A percentile compares a stretch with the other conserved stretches of the same genome.
phyloP scores from a whole-genome alignment of 2,888 invertebrate genomes.

The Microdon myrmicae region DNA sequence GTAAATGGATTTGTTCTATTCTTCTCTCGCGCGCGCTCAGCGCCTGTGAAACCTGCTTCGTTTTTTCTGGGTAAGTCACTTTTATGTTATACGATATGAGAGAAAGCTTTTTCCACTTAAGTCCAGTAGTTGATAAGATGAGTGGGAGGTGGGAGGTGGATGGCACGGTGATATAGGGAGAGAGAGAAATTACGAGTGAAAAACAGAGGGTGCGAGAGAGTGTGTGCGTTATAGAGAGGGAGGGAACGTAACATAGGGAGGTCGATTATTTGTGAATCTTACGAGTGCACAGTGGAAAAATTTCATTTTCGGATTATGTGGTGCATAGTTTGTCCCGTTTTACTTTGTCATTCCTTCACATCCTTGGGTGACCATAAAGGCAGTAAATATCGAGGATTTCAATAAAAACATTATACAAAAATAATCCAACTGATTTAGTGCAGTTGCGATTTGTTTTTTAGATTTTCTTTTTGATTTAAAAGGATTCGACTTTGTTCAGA shows the following conservation, averaged over 20 bases:
- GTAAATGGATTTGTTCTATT: too few relatives aligned
- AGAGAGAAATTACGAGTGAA: slow-evolving; percentile 8
- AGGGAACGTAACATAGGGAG: too few relatives aligned
- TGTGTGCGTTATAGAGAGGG: slow-evolving; percentile 4
- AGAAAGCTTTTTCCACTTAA: slow-evolving; percentile 2
- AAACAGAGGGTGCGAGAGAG: slow-evolving; percentile 5
- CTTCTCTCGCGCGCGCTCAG: too few relatives aligned
- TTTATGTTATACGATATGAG: too few relatives aligned
- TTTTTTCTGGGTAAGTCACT: slow-evolving; percentile 34
- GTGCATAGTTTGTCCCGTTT: slow-evolving; percentile 33
- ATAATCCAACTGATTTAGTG: slow-evolving; percentile 22
- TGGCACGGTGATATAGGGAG: too few relatives aligned
- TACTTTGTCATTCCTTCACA: slow-evolving; percentile 1
- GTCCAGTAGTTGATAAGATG: too few relatives aligned
- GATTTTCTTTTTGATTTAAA: slow-evolving; percentile 11
- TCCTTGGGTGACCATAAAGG: slow-evolving; percentile 23
- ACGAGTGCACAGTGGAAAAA: slow-evolving; percentile 9
- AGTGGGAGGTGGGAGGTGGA: too few relatives aligned
- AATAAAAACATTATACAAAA: too few relatives aligned
- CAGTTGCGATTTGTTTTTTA: slow-evolving; percentile 6
- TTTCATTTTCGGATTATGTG: slow-evolving; percentile 43
- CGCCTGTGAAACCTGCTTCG: too few relatives aligned
- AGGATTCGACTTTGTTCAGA: too few relatives aligned
- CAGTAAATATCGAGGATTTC: slow-evolving; percentile 22
- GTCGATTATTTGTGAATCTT: not conserved